Evolutionary conservation across 2,113 vertebrate genomes (phyloP).

Genomic region (Oxyruncus cristatus): DNA sequence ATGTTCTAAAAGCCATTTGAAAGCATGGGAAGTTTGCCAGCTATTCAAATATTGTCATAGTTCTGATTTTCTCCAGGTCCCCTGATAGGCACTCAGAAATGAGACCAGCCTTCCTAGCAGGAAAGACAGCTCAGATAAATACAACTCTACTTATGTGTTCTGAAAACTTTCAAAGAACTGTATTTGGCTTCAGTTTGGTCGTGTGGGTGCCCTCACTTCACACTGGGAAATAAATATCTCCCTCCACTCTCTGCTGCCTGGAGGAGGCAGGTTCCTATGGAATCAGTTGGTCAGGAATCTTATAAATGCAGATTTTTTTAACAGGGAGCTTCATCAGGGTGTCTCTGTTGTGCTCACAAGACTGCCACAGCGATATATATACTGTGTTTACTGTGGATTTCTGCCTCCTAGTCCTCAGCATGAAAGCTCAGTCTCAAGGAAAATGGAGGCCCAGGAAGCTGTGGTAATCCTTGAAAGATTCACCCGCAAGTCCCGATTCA

Average conservation of each 20-base stretch:
- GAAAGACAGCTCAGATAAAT: not conserved
- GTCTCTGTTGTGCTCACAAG: not conserved
- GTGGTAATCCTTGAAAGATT: not conserved
- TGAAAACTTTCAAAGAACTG: not conserved
- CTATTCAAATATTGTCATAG: slow-evolving; percentile 10
- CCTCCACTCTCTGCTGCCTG: not conserved
- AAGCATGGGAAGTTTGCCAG: slow-evolving; percentile 7
- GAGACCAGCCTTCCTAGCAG: not conserved
- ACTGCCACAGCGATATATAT: not conserved
- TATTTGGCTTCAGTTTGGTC: not conserved
- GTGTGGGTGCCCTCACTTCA: not conserved
- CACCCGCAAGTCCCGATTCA: not conserved
- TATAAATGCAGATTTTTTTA: not conserved
- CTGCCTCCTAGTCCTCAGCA: not conserved
- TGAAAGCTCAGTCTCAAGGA: not conserved
- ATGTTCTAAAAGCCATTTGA: not conserved
- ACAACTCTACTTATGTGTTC: not conserved
- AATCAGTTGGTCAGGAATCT: not conserved
- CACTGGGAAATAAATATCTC: not conserved
- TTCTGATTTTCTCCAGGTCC: not conserved
- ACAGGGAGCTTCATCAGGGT: not conserved
- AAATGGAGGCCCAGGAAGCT: not conserved
- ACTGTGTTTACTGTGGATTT: not conserved
- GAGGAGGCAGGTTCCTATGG: not conserved
- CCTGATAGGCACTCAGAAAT: not conserved